Percentiles rank a stretch among this genome's conserved stretches.
Conservation (phyloP, 2,113 vertebrate genomes). For the Lophotis ruficrista region DNA sequence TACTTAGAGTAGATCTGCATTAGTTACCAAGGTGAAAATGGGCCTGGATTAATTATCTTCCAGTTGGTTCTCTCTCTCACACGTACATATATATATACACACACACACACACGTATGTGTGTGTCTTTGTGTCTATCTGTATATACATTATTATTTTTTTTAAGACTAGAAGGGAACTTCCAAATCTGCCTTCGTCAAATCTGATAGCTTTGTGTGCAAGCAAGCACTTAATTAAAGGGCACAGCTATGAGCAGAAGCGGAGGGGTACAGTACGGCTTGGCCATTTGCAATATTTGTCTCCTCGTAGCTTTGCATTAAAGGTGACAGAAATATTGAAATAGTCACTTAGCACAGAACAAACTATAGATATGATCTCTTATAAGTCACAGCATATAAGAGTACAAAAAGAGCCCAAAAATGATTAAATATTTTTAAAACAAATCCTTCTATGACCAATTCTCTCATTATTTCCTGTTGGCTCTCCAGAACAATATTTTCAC, state of each 20-base stretch:
- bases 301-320: not conserved
- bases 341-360: not conserved
- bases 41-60: not conserved
- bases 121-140: not conserved
- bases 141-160: not conserved
- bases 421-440: not conserved
- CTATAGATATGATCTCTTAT: not conserved
- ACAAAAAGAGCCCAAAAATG: not conserved
- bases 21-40: slow-evolving; percentile 6
- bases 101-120: no score
- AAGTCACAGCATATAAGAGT: not conserved
- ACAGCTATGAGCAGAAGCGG: not conserved
- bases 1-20: slow-evolving; percentile 2
- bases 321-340: not conserved
- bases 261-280: not conserved
- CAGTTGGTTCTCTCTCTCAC: not conserved
- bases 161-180: not conserved
- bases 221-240: not conserved
- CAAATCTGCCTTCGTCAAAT: not conserved
- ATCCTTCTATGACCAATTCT: not conserved
- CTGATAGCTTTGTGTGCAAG: not conserved
- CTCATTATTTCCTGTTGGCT: not conserved
- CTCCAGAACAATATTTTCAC: not conserved
- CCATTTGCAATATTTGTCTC: not conserved
- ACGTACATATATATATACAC: no score